These are phyloP conservation scores for Gastrophryne carolinensis DNA, from an alignment of 2,797 vertebrate genomes.

Conservation along the genomic window DNA sequence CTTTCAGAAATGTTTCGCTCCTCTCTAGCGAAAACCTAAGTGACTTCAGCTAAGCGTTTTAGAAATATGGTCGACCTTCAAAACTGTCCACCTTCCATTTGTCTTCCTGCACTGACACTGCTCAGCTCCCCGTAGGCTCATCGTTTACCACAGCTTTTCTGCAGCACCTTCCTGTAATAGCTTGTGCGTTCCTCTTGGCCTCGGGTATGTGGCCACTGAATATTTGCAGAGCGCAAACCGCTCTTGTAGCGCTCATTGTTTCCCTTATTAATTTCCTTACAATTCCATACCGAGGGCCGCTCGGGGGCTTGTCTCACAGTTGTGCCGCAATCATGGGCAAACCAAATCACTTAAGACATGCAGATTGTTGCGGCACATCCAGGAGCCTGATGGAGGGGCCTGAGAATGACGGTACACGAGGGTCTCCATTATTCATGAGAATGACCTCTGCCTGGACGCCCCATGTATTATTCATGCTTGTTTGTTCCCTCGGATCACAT, in stretches of 20 bases:
- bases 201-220: slow-evolving; percentile 5
- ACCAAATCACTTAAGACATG: slow-evolving; percentile 4
- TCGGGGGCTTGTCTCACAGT: neutral
- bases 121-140: neutral
- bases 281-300: neutral
- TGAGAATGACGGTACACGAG: neutral
- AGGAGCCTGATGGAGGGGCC: neutral
- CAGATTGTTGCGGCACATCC: neutral
- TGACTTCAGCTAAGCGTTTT: no score
- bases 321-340: slow-evolving; percentile 1
- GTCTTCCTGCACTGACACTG: slow-evolving; percentile 4
- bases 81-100: neutral
- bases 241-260: neutral
- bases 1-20: no score
- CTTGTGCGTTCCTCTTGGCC: neutral
- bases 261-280: neutral
- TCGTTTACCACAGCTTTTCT: neutral
- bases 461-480: slow-evolving; percentile 48
- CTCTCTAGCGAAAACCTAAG: no score
- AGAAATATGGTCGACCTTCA: no score
- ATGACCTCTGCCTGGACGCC: slow-evolving; percentile 23
- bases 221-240: neutral
- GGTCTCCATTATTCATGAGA: slow-evolving; percentile 46
- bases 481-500: slow-evolving; percentile 14
- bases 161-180: neutral